A percentile compares a stretch with the other conserved stretches of the same genome.
These are phyloP conservation scores for Iselma pallidipennis DNA, from an alignment of 2,888 invertebrate genomes.

Conservation along the genomic window DNA sequence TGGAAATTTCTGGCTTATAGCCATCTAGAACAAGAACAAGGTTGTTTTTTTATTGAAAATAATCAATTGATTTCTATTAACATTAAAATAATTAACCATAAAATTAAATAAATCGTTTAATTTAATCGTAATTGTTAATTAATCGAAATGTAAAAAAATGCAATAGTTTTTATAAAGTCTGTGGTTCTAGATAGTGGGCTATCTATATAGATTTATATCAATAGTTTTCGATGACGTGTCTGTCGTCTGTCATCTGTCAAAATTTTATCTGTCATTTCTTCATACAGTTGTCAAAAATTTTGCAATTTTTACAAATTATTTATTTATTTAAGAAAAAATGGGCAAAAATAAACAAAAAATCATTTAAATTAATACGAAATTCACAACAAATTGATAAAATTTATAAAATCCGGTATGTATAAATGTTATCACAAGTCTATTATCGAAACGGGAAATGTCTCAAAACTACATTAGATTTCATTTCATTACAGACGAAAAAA, in stretches of 20 bases:
- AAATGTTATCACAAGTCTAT: neutral
- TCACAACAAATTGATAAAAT: neutral
- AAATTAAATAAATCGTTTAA: no score
- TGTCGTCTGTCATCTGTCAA: constrained; percentile 3
- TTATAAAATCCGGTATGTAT: neutral
- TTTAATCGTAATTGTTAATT: no score
- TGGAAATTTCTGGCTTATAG: neutral
- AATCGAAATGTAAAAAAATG: no score
- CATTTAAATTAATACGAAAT: neutral
- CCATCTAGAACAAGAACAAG: neutral
- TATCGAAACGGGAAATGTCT: neutral
- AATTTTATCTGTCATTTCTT: constrained; percentile 1
- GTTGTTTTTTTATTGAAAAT: neutral
- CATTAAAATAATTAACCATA: neutral
- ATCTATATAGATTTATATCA: neutral
- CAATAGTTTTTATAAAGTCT: no score
- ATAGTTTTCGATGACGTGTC: neutral
- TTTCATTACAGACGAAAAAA: neutral
- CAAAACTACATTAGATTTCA: no score
- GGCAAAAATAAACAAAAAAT: no score
- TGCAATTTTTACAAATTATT: neutral
- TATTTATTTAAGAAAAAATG: neutral
- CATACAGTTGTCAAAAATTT: neutral
- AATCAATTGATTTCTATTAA: neutral
- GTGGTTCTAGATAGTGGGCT: neutral